Evolutionary conservation across 2,797 vertebrate species (phyloP).

Genomic region (Molossus alvarezi): DNA sequence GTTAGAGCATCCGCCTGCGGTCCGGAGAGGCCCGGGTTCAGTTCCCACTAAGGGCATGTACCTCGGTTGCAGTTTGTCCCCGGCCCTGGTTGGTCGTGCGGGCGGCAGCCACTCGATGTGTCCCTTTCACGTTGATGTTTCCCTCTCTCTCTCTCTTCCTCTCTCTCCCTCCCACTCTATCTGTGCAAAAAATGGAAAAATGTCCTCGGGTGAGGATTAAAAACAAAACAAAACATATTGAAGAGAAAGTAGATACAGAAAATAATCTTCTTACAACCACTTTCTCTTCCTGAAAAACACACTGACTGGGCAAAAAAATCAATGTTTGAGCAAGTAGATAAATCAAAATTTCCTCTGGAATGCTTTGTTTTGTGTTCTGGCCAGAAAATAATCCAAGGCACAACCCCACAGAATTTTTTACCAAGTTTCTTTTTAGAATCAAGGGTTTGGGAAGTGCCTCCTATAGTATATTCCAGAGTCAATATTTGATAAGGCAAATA

Average conservation of each 20-base stretch:
- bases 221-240: neutral
- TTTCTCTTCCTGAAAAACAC: conserved; percentile 15
- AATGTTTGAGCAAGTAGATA: conserved; percentile 1
- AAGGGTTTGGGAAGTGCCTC: neutral
- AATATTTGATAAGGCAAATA: neutral
- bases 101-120: too few relatives aligned
- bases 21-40: too few relatives aligned
- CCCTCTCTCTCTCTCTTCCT: too few relatives aligned
- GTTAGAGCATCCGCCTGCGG: too few relatives aligned
- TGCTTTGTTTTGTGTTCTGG: conserved; percentile 18
- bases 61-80: too few relatives aligned
- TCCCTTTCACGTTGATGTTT: too few relatives aligned
- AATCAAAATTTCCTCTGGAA: conserved; percentile 53
- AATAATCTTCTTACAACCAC: neutral
- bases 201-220: too few relatives aligned
- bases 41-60: too few relatives aligned
- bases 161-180: too few relatives aligned
- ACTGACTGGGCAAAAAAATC: neutral
- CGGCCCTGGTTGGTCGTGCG: too few relatives aligned
- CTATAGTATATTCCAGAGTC: neutral
- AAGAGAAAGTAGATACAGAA: conserved; percentile 48
- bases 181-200: too few relatives aligned
- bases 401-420: conserved; percentile 39
- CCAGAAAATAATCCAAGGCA: conserved; percentile 64
- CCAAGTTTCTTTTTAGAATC: conserved; percentile 39